Evolutionary conservation across 2,888 invertebrate genomes (phyloP), one percentile per base, ranked within the genome.

Genomic region (Machimus rusticus): DNA sequence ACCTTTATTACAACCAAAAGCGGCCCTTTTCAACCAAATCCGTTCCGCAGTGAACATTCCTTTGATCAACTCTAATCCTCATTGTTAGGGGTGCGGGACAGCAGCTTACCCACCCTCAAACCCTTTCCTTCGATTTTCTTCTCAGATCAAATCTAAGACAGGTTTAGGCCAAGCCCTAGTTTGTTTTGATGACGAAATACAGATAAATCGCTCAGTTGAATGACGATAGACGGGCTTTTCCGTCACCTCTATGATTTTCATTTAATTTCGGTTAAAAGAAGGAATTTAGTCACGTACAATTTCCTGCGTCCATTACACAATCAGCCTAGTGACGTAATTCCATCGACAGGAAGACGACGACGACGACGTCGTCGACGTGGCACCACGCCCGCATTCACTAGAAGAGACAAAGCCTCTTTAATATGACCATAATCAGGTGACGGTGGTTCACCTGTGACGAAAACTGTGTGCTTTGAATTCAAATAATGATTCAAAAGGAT

Each of bases 291-390:
- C 79, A 79, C 79, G 79, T 79, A 79, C 46, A 23, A 23, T 28
- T 79, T 46, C 66, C 66, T 66, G 66, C 66, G 28, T 66, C 23
- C 51, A 51, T 79, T 79, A 79, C 31, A 79, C 79, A 19, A 51
- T 79, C 79, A 79, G 51, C 16, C 51, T 23, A 79, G 23, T 79
- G 46, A n/a, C 79, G 79, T 51, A 79, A 79, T 79, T 55, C 79
- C 31, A 16, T 51, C 16, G 79, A 79, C 79, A 34, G 43, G 31
- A 23, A 39, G 39, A 39, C 39, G 39, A 39, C 39, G 39, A 39
- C 9, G 28, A 66, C 66, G 28, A 66, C 28, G 51, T 51, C n/a
- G 66, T 9, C 66, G 79, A 31, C 51, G 79, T 79, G 31, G 79
- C 46, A 51, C 31, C 51, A 79, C 31, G 28, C 55, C 31, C 31